Conservation (phyloP, 2,888 invertebrate genomes). For the Xylota segnis region DNA sequence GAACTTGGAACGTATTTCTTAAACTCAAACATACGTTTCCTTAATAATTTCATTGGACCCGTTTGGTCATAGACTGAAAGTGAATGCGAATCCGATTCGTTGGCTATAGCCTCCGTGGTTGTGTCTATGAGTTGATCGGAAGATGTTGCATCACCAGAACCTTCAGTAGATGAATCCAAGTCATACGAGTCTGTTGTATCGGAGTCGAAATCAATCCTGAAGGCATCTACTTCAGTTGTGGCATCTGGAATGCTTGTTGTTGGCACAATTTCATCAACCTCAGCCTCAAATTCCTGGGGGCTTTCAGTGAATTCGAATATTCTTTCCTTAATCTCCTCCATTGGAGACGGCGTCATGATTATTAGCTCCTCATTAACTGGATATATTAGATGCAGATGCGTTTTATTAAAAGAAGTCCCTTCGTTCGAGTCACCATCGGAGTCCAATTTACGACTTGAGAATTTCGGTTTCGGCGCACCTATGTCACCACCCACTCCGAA, state of each 20-base stretch:
- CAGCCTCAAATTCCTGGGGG: not conserved
- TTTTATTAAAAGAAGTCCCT: constrained; percentile 1
- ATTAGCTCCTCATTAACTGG: constrained; percentile 21
- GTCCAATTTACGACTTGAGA: not conserved
- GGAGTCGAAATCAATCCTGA: not conserved
- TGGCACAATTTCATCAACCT: not conserved
- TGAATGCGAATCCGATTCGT: not conserved
- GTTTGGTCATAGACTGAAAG: constrained; percentile 12
- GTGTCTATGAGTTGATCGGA: not conserved
- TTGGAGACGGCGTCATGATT: constrained; percentile 40
- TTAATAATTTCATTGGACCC: constrained; percentile 31
- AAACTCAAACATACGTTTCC: constrained; percentile 30
- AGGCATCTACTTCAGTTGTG: not conserved
- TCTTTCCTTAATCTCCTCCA: not conserved
- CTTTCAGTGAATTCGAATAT: not conserved
- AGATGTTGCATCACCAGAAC: not conserved
- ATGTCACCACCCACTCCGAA: not conserved
- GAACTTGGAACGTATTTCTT: constrained; percentile 8
- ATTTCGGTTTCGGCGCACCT: not conserved
- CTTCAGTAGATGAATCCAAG: not conserved
- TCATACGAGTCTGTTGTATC: not conserved
- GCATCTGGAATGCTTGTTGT: not conserved
- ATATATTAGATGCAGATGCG: constrained; percentile 40
- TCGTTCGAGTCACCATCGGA: not conserved
- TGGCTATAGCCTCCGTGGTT: not conserved